Conservation (phyloP, 2,797 vertebrate genomes). For the Bovichtus variegatus region DNA sequence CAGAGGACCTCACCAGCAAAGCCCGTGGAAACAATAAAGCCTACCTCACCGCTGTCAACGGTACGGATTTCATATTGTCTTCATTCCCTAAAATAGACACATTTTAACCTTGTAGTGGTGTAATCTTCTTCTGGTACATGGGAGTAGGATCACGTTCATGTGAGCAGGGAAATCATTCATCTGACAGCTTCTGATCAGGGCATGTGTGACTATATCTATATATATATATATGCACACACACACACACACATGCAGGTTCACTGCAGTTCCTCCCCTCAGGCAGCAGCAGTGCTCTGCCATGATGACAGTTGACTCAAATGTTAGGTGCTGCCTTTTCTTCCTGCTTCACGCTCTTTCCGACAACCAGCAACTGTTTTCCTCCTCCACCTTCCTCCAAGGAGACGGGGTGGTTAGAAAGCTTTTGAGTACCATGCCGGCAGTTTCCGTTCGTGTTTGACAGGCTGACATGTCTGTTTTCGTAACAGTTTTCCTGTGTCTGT, state of each 20-base stretch:
- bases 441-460: slow-evolving; percentile 46
- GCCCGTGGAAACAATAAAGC: slow-evolving; percentile 94
- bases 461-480: slow-evolving; percentile 26
- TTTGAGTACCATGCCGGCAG: slow-evolving; percentile 26
- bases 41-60: slow-evolving; percentile 93
- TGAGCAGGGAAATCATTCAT: not conserved
- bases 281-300: not conserved
- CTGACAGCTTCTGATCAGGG: not conserved
- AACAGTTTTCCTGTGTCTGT: slow-evolving; percentile 39
- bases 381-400: slow-evolving; percentile 28
- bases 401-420: slow-evolving; percentile 23
- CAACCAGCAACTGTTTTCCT: slow-evolving; percentile 5
- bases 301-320: slow-evolving; percentile 35
- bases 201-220: not conserved
- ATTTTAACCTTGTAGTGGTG: not conserved
- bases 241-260: no score
- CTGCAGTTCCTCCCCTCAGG: not conserved
- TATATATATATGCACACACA: no score
- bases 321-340: slow-evolving; percentile 27
- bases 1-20: slow-evolving; percentile 96
- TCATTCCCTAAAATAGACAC: not conserved
- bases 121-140: not conserved
- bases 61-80: slow-evolving; percentile 74
- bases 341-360: slow-evolving; percentile 18
- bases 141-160: not conserved